Base-by-base conservation (phyloP, 1,140 invertebrate species). In the Aphaenogaster rudis region DNA sequence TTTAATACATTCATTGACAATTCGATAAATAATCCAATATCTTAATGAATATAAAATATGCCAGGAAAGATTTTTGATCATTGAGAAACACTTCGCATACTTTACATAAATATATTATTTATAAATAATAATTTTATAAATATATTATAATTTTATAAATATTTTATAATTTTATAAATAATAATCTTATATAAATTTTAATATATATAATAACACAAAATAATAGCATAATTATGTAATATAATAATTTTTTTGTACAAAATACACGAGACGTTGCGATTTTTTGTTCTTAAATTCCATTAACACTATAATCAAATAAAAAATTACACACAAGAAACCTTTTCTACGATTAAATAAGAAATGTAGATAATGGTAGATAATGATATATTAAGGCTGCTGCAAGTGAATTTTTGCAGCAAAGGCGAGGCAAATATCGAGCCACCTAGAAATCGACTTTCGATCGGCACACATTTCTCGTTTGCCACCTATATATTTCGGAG, bases 371-470 rank as follows among this genome's bases (percentile, higher is more conserved):
- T 8, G 5, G n/a, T 17, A 61, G 52, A 39, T 76, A 76, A 54
- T 71, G 69, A 28, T 76, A 74, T 13, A 50, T 63, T 36, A 63
- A 48, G 59, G 42, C 15, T 39, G 15, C 28, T 36, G 8, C 33
- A 76, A 61, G 3, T 84, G 42, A 61, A 84, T 74, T 84, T 84
- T 84, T 69, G 33, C 54, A 8, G 17, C 17, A 54, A 71, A 82
- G 79, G 52, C 66, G 66, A 54, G 66, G 79, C 52, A 36, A 82
- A n/a, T 71, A 84, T 84, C 85, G 88, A 48, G n/a, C 86, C 78
- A 89, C 52, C 66, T 90, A 87, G 89, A 90, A 90, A 89, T 89
- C 89, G 86, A 89, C 89, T 90, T 90, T 90, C 89, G 54, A 90
- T 84, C 81, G 88, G 77, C 86, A 90, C 66, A 90, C 72, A 90